Conservation (phyloP, 2,113 vertebrate species). For the Trinectes maculatus region DNA sequence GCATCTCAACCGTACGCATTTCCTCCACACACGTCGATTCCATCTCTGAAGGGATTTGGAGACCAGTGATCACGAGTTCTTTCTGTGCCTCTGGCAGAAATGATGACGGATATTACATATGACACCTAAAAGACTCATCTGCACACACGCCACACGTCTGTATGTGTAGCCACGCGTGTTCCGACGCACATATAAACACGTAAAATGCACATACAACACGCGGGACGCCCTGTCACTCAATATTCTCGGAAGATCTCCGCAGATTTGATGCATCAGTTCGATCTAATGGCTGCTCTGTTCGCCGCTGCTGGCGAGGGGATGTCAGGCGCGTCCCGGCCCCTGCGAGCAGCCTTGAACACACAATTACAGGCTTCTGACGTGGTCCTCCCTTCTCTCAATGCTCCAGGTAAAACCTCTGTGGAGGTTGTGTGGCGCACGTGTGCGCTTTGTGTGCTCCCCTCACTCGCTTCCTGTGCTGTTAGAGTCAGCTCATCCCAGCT, state of each 20-base stretch:
- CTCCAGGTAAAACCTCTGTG: conserved; percentile 55
- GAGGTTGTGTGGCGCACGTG: conserved; percentile 10
- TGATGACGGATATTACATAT: conserved; percentile 55
- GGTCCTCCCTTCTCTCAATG: conserved; percentile 36
- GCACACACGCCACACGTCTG: conserved; percentile 31
- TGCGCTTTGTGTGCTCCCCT: conserved; percentile 4
- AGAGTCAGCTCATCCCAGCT: conserved; percentile 9
- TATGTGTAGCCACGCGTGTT: conserved; percentile 4
- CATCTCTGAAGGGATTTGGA: conserved; percentile 56
- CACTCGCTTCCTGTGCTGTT: conserved; percentile 7
- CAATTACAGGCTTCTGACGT: conserved; percentile 51
- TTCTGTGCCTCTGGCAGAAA: conserved; percentile 45
- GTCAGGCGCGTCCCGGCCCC: conserved; percentile 43
- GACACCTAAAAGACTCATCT: conserved; percentile 63
- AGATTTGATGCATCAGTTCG: conserved; percentile 55
- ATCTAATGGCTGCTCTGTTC: conserved; percentile 60
- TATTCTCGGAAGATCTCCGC: conserved; percentile 46
- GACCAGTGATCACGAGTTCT: conserved; percentile 65
- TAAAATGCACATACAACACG: conserved; percentile 25
- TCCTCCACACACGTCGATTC: conserved; percentile 48
- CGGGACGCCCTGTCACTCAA: conserved; percentile 42
- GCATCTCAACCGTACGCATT: conserved; percentile 50
- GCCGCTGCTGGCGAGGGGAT: conserved; percentile 44
- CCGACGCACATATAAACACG: conserved; percentile 15
- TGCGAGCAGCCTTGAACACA: conserved; percentile 57